phyloP scores from a whole-genome alignment of 2,888 invertebrate species.

The Plagodis dolabraria region DNA sequence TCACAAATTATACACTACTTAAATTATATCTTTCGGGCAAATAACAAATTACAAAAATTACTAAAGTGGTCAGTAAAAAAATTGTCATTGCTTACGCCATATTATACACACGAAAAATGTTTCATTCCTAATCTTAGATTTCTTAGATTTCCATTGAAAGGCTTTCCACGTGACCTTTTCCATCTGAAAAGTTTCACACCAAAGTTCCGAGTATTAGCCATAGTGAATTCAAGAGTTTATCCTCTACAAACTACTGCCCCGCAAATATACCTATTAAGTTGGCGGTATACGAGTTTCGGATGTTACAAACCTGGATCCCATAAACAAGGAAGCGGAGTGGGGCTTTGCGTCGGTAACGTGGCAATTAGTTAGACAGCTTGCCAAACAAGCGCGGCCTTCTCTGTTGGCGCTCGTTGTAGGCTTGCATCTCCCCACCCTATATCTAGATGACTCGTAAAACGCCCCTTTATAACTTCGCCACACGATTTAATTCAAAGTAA shows the following conservation, averaged over 20 bases:
- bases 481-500: slow-evolving; percentile 43
- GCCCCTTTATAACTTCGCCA: slow-evolving; percentile 49
- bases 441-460: slow-evolving; percentile 50
- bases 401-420: slow-evolving; percentile 49
- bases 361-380: slow-evolving; percentile 74
- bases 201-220: slow-evolving; percentile 18
- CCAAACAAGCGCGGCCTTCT: slow-evolving; percentile 62
- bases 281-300: slow-evolving; percentile 50
- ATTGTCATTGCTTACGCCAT: not conserved
- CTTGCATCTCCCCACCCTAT: slow-evolving; percentile 53
- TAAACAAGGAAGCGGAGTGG: slow-evolving; percentile 50
- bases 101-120: slow-evolving; percentile 2
- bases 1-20: no score
- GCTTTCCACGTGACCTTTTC: slow-evolving; percentile 19
- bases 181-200: slow-evolving; percentile 24
- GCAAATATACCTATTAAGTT: slow-evolving; percentile 28
- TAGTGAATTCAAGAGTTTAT: slow-evolving; percentile 33
- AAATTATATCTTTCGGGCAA: no score
- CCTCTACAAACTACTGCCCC: slow-evolving; percentile 2
- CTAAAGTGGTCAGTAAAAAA: no score
- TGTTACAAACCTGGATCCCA: slow-evolving; percentile 46
- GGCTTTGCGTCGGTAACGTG: slow-evolving; percentile 54
- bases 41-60: no score
- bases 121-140: slow-evolving; percentile 7
- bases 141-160: slow-evolving; percentile 13